Base-by-base conservation (phyloP, 2,888 invertebrate genomes). In the Lasioglossum villosulum region DNA sequence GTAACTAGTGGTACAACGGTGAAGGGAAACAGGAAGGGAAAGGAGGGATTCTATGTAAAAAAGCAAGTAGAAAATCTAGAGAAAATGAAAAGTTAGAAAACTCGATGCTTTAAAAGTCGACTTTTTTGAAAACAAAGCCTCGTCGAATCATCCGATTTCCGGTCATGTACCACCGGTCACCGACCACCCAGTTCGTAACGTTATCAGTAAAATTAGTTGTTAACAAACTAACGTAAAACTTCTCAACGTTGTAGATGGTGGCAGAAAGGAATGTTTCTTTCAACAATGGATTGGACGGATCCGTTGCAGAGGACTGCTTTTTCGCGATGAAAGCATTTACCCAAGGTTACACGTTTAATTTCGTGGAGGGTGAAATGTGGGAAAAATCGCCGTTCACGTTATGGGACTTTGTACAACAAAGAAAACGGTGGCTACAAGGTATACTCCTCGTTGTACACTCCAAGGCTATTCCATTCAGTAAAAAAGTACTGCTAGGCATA, bases 291-390 rank as follows among this genome's bases (percentile, higher is more conserved):
- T 96, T 98, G 87, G 99, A 99, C 95, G 99, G 99, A 34, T 99
- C 99, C 0, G 98, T 99, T n/a, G 99, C 99, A 34, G 99, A 99
- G 95, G 99, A 99, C 95, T 99, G 99, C 94, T 99, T 97, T 95
- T 99, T 99, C 95, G 98, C 99, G 34, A 99, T 99, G 99, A 97
- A 98, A 89, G 99, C 99, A 4, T 98, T 97, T 95, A 97, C 97
- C 87, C 97, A 98, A 95, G 99, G 99, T 42, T 99, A 98, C 95
- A 96, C 97, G 34, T 99, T 99, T 95, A 98, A 98, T 95, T 99
- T 99, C 95, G 97, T 99, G 89, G 99, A 99, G 95, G 99, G 99
- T 75, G 99, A 99, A 96, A 99, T 99, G 99, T 99, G 99, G 97
- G 99, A 99, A 95, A 99, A 99, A 94, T 98, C 98, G 10, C 99